These are phyloP conservation scores for Stictonetta naevosa DNA, from an alignment of 2,113 vertebrate genomes.

Conservation along the genomic window DNA sequence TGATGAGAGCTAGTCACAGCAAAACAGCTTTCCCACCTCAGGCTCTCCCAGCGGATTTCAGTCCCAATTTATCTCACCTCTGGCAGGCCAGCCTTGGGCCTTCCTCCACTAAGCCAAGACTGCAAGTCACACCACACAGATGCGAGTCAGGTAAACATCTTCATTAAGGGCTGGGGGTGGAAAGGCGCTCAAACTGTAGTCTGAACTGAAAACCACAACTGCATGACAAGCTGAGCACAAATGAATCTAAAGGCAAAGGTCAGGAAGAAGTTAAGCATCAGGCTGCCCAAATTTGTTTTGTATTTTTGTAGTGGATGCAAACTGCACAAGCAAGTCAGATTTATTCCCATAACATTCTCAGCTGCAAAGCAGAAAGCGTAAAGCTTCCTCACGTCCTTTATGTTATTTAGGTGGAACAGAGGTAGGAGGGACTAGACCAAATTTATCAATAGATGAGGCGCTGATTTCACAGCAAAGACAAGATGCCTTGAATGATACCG, in stretches of 20 bases:
- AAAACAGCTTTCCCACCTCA: slow-evolving; percentile 60
- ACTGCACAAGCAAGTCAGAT: not conserved
- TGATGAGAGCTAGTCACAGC: slow-evolving; percentile 70
- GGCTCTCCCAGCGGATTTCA: slow-evolving; percentile 56
- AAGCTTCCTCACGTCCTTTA: not conserved
- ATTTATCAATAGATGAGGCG: not conserved
- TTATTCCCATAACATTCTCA: not conserved
- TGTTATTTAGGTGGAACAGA: not conserved
- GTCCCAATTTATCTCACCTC: slow-evolving; percentile 57
- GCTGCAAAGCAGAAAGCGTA: not conserved
- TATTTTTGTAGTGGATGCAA: not conserved
- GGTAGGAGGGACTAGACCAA: not conserved
- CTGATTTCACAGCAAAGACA: not conserved
- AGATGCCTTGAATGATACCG: not conserved
- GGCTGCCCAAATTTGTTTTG: not conserved
- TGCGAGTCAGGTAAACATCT: not conserved
- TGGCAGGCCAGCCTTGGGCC: slow-evolving; percentile 52
- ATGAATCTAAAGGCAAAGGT: not conserved
- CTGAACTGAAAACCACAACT: not conserved
- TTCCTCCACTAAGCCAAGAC: slow-evolving; percentile 38
- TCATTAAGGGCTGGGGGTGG: slow-evolving; percentile 22
- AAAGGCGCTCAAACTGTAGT: not conserved
- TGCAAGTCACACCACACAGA: slow-evolving; percentile 15
- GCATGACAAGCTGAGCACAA: not conserved
- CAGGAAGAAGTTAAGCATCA: not conserved